A percentile compares a stretch with the other conserved stretches of the same genome.
Conservation (phyloP, 1,140 invertebrate species). For the Dendroctonus valens region DNA sequence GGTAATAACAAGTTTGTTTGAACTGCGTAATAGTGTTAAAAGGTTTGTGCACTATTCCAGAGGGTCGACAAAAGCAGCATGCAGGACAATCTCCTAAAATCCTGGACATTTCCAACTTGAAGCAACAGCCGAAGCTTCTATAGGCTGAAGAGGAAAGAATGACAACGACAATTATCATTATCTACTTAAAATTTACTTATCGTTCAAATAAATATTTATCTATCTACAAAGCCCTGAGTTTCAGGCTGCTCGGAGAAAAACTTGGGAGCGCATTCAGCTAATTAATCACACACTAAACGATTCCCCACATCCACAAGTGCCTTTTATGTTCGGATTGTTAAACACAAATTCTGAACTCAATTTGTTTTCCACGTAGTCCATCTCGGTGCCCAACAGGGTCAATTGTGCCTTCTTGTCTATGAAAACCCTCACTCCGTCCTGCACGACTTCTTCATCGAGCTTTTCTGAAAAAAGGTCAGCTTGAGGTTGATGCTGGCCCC, state of each 20-base stretch:
- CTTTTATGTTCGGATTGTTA: conserved; percentile 99
- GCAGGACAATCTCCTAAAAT: conserved; percentile 51
- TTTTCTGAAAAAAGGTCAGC: conserved; percentile 53
- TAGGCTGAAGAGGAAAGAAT: conserved; percentile 40
- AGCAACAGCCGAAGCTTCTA: conserved; percentile 64
- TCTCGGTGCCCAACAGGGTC: conserved; percentile 92
- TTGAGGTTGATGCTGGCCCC: conserved; percentile 1
- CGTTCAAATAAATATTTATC: background rate
- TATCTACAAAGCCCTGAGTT: background rate
- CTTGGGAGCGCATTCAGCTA: background rate
- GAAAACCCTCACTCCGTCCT: conserved; percentile 93
- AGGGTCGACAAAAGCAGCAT: conserved; percentile 14
- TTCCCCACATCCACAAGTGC: conserved; percentile 99
- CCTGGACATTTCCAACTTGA: conserved; percentile 63
- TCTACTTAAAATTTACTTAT: background rate
- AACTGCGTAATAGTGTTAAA: background rate
- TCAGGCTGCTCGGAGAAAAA: background rate
- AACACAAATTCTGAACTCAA: conserved; percentile 97
- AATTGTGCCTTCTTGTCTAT: conserved; percentile 98
- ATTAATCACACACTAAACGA: conserved; percentile 85
- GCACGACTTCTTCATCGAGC: conserved; percentile 95
- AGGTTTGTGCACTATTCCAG: background rate
- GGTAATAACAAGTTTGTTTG: conserved; percentile 5
- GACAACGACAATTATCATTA: background rate
- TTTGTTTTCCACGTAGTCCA: conserved; percentile 94